phyloP scores from a whole-genome alignment of 2,113 vertebrate genomes.

The Larimichthys crocea region DNA sequence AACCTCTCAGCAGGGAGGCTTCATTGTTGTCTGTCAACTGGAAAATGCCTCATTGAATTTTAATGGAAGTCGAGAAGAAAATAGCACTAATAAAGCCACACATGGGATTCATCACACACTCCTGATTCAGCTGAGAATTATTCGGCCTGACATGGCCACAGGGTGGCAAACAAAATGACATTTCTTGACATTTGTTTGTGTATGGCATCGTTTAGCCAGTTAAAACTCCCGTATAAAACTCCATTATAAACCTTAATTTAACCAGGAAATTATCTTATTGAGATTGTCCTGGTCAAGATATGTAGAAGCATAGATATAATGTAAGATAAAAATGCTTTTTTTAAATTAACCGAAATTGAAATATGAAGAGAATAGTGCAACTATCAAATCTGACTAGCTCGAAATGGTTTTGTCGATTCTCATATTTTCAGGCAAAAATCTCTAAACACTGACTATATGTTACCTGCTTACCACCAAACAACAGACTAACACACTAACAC shows the following conservation, averaged over 20 bases:
- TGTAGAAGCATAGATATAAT: not conserved
- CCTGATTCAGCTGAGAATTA: not conserved
- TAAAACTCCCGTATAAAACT: not conserved
- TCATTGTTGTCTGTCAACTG: slow-evolving; percentile 49
- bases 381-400: not conserved
- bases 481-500: no score
- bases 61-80: slow-evolving; percentile 38
- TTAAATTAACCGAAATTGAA: not conserved
- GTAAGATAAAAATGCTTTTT: not conserved
- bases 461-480: no score
- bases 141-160: not conserved
- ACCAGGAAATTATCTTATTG: not conserved
- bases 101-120: not conserved
- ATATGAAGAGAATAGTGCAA: not conserved
- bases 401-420: no score
- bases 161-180: not conserved
- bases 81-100: slow-evolving; percentile 9
- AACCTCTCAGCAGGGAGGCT: slow-evolving; percentile 26
- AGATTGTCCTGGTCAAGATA: not conserved
- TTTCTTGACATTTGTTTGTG: not conserved
- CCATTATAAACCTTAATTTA: no score
- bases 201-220: no score
- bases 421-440: no score
- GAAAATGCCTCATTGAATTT: slow-evolving; percentile 56
- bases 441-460: no score